These are phyloP conservation scores for Forbesichthys agassizii DNA, from an alignment of 2,113 vertebrate species.

Conservation along the genomic window DNA sequence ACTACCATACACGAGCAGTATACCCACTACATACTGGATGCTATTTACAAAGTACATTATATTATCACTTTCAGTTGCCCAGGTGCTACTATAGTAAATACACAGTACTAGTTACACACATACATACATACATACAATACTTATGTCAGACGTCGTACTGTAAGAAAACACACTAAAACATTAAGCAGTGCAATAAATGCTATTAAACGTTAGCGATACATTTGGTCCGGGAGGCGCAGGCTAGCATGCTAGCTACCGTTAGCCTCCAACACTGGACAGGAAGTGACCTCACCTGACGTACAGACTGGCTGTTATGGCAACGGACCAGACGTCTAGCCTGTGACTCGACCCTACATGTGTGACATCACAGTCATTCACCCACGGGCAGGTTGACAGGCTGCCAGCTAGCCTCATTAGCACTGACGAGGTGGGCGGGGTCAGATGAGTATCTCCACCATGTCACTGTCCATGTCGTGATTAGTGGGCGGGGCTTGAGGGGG, in stretches of 20 bases:
- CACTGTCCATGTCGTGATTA: conserved; percentile 75
- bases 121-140: conserved; percentile 56
- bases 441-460: conserved; percentile 83
- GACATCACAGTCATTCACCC: neutral
- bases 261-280: conserved; percentile 45
- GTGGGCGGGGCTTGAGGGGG: conserved; percentile 39
- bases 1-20: neutral
- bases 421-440: conserved; percentile 37
- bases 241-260: neutral
- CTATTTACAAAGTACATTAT: neutral
- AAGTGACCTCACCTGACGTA: neutral
- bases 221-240: conserved; percentile 60
- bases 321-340: neutral
- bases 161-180: conserved; percentile 37
- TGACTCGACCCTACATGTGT: neutral
- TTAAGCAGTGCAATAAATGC: conserved; percentile 62
- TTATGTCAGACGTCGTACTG: conserved; percentile 41
- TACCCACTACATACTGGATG: neutral
- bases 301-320: neutral
- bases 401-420: too few relatives aligned
- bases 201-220: conserved; percentile 38
- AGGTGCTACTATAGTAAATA: conserved; percentile 30
- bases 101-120: neutral
- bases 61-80: neutral
- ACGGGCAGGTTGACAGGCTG: neutral